Evolutionary conservation across 1,140 invertebrate species (phyloP), one percentile per base, ranked within the genome.

Genomic region (Drosophila quadrilineata): DNA sequence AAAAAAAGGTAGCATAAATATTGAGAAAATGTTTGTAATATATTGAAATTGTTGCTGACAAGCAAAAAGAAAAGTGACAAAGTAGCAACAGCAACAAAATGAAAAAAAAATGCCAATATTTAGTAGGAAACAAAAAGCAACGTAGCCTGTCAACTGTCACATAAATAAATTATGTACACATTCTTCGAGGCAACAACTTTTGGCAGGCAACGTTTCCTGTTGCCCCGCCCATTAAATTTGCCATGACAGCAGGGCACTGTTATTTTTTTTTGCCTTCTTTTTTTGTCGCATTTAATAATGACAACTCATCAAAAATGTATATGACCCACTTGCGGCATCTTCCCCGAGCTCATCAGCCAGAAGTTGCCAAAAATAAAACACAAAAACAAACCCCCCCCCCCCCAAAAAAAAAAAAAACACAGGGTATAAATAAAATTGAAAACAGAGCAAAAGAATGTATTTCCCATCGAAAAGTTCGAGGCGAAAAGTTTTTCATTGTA

Each of bases 221-320:
- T 38, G 38, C 21, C 64, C 36, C 52, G 28, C 35, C 58, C 38
- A n/a, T 31, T 26, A 17, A 49, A 33, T 54, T 66, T 74, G 77
- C 52, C 43, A 46, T 66, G 53, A 28, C 56, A 63, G 22, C 17
- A n/a, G n/a, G n/a, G n/a, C n/a, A n/a, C n/a, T n/a, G n/a, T n/a
- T n/a, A n/a, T n/a, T n/a, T n/a, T n/a, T n/a, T n/a, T n/a, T n/a
- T n/a, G n/a, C n/a, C n/a, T n/a, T n/a, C n/a, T n/a, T n/a, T n/a
- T 19, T 57, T 73, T 75, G 59, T 71, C 72, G 60, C 67, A 65
- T 85, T 85, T 79, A 86, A 86, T 85, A 85, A 85, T 85, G 79
- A 85, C 79, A 75, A 69, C 79, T 85, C 79, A 85, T 85, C 79
- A 85, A 85, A 86, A 85, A 85, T 85, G 57, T 86, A 85, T 85